Conservation (phyloP, 2,113 vertebrate species). For the Microcebus griseorufus region DNA sequence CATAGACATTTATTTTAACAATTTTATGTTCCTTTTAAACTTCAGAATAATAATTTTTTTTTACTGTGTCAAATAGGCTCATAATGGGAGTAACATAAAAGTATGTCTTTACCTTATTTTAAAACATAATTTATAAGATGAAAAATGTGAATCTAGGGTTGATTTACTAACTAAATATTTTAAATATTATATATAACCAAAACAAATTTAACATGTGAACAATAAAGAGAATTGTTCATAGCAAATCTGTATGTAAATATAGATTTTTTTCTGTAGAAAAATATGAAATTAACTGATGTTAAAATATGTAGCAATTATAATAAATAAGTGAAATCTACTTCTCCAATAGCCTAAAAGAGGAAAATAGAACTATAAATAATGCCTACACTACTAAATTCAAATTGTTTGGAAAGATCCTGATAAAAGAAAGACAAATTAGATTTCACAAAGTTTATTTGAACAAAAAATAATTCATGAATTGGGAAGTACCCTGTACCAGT, state of each 20-base stretch:
- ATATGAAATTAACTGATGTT: neutral
- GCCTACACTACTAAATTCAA: neutral
- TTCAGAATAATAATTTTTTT: neutral
- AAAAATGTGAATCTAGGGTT: neutral
- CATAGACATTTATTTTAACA: neutral
- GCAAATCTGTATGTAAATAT: neutral
- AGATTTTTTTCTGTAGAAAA: neutral
- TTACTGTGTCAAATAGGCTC: neutral
- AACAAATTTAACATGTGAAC: neutral
- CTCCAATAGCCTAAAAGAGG: neutral
- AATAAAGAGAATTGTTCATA: neutral
- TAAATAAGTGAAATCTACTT: neutral
- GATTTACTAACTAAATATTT: neutral
- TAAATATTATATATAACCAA: neutral
- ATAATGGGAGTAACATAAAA: neutral
- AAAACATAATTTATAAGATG: neutral
- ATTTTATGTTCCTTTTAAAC: neutral
- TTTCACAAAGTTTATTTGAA: too few species aligned
- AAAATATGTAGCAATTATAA: neutral
- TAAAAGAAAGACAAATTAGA: neutral
- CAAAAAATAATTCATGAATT: neutral
- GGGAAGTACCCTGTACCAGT: neutral
- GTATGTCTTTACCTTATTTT: neutral
- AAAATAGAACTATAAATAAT: neutral
- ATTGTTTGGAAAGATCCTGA: neutral